phyloP scores from a whole-genome alignment of 2,113 vertebrate genomes.

The Lota lota region DNA sequence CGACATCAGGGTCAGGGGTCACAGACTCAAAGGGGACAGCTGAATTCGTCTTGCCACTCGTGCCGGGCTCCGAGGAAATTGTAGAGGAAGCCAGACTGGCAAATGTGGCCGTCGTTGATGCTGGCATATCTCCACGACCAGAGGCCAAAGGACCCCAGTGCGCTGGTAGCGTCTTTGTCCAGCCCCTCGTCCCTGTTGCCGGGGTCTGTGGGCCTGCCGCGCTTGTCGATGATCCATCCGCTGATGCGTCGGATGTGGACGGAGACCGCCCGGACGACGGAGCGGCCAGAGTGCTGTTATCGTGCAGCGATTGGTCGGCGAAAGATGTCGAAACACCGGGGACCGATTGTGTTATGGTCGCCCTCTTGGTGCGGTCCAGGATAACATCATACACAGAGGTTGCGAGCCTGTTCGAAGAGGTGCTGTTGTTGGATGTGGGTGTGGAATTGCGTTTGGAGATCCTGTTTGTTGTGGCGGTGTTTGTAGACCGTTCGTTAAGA shows the following conservation, averaged over 20 bases:
- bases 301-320: neutral
- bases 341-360: neutral
- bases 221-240: neutral
- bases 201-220: neutral
- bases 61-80: constrained; percentile 1
- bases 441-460: neutral
- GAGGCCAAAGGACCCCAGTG: neutral
- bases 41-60: neutral
- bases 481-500: neutral
- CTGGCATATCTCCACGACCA: neutral
- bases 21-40: neutral
- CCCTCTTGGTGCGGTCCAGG: constrained; percentile 22
- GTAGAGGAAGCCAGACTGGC: neutral
- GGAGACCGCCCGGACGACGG: neutral
- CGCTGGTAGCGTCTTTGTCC: neutral
- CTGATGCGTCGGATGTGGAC: neutral
- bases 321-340: neutral
- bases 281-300: neutral
- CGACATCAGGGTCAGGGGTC: neutral
- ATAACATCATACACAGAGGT: neutral
- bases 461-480: neutral
- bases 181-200: neutral
- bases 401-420: neutral
- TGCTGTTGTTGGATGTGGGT: neutral
- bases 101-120: neutral